These are phyloP conservation scores for Epiblema foenella DNA, from an alignment of 2,888 invertebrate genomes.

Conservation along the genomic window DNA sequence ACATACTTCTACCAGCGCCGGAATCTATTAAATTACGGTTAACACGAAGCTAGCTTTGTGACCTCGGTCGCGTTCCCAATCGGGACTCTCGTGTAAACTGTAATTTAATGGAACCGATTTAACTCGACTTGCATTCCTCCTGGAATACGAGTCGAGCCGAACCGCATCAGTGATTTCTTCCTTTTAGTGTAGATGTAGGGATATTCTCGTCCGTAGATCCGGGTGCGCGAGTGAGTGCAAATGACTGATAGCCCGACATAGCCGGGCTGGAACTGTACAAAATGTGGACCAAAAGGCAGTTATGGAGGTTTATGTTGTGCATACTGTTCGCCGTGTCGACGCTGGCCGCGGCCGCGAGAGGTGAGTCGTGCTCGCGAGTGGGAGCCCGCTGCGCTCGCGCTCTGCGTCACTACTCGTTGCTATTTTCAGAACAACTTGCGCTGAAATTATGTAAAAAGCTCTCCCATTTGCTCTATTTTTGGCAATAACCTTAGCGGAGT, in stretches of 20 bases:
- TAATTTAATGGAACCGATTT: constrained; percentile 66
- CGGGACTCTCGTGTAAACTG: constrained; percentile 50
- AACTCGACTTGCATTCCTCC: constrained; percentile 71
- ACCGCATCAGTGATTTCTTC: constrained; percentile 53
- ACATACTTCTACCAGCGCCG: constrained; percentile 28
- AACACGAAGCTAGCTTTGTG: constrained; percentile 55
- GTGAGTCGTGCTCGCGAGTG: constrained; percentile 67
- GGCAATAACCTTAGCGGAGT: constrained; percentile 79
- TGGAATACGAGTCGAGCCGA: constrained; percentile 67
- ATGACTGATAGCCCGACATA: constrained; percentile 80
- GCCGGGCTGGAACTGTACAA: constrained; percentile 75
- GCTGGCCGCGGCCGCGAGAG: constrained; percentile 76
- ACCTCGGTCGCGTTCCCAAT: constrained; percentile 34
- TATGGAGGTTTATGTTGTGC: constrained; percentile 83
- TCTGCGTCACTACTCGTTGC: constrained; percentile 77
- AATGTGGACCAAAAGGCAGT: constrained; percentile 82
- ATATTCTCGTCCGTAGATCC: constrained; percentile 70
- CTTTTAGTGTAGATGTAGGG: constrained; percentile 75
- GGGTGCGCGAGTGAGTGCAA: constrained; percentile 83
- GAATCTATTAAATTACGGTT: constrained; percentile 72
- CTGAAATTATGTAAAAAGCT: constrained; percentile 86
- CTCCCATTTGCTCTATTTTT: constrained; percentile 82
- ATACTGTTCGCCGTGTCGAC: constrained; percentile 75
- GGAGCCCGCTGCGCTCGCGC: constrained; percentile 61
- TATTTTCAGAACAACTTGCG: constrained; percentile 84